Conservation (phyloP, 2,113 vertebrate species). For the Callorhinus ursinus region DNA sequence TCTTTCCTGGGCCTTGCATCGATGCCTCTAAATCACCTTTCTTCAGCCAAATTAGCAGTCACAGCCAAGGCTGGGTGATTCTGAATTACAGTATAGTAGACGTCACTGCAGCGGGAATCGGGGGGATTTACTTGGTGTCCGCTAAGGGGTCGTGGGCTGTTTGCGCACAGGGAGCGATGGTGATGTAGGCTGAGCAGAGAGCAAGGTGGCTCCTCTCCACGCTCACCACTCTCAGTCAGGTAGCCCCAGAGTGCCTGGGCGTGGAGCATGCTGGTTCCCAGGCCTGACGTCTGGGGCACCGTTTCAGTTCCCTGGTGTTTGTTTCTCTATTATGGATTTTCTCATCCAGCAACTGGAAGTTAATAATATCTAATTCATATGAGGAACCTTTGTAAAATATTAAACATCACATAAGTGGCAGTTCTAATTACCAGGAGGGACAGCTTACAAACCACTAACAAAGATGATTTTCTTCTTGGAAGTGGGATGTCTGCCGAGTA, state of each 20-base stretch:
- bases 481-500: neutral
- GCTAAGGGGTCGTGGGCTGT: accelerated
- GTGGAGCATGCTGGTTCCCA: neutral
- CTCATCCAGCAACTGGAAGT: neutral
- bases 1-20: neutral
- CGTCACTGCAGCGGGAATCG: neutral
- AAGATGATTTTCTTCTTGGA: neutral
- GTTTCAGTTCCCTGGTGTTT: neutral
- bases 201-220: neutral
- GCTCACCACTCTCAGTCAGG: no score
- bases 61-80: neutral
- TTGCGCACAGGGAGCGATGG: neutral
- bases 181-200: neutral
- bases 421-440: neutral
- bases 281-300: neutral
- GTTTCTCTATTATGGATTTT: neutral
- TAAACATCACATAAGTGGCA: neutral
- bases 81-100: neutral
- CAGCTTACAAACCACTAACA: neutral
- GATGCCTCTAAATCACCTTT: neutral
- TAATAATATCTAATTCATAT: neutral
- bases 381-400: conserved; percentile 25
- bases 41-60: neutral
- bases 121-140: neutral
- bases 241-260: no score